Conservation (phyloP, 2,113 vertebrate species). For the Piaya cayana region DNA sequence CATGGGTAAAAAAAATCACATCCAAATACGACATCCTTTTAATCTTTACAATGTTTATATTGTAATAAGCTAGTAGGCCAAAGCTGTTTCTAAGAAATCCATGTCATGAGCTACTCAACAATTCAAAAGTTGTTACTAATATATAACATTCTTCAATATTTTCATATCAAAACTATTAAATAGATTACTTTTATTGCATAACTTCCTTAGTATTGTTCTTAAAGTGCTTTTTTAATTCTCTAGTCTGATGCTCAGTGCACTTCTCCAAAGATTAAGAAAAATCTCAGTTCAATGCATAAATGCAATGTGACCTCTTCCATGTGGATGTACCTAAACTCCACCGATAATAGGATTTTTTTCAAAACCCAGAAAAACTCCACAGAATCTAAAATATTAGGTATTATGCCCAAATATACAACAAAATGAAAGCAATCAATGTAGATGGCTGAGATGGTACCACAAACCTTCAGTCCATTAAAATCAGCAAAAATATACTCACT, state of each 20-base stretch:
- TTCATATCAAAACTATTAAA: background rate
- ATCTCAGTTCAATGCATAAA: background rate
- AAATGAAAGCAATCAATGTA: conserved; percentile 15
- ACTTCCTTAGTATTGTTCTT: background rate
- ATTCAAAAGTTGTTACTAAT: background rate
- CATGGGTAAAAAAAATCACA: background rate
- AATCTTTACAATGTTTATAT: background rate
- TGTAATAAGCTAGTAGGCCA: background rate
- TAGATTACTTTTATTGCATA: background rate
- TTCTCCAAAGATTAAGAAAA: background rate
- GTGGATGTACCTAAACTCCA: background rate
- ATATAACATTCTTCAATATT: background rate
- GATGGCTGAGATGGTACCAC: background rate
- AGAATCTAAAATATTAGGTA: background rate
- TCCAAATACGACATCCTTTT: background rate
- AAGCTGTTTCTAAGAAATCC: background rate
- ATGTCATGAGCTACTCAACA: background rate
- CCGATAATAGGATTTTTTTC: conserved; percentile 21
- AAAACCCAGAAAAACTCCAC: conserved; percentile 13
- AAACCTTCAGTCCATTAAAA: no score
- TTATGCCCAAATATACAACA: background rate
- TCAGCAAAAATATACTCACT: no score
- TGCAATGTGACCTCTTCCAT: conserved; percentile 20
- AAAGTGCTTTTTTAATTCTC: background rate
- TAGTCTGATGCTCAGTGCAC: background rate